These are phyloP conservation scores for Morpho helenor DNA, from an alignment of 2,888 invertebrate genomes.

Conservation along the genomic window DNA sequence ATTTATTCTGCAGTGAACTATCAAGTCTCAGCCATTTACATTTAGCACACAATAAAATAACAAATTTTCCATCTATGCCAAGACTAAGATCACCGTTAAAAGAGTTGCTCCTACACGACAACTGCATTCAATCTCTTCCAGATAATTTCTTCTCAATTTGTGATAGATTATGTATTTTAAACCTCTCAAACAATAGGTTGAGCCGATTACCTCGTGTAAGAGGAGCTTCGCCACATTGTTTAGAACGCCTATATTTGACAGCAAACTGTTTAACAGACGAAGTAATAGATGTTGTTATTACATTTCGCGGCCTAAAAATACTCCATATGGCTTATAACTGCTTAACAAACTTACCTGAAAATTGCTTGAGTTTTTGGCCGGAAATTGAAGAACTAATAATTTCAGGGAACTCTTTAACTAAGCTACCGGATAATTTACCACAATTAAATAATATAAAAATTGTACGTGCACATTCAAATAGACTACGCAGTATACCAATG, in stretches of 20 bases:
- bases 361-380: conserved; percentile 86
- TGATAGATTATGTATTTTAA: conserved; percentile 82
- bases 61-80: conserved; percentile 85
- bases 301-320: conserved; percentile 82
- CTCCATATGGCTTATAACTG: conserved; percentile 90
- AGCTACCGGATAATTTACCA: conserved; percentile 87
- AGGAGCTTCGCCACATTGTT: conserved; percentile 78
- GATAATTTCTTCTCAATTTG: conserved; percentile 86
- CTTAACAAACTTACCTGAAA: conserved; percentile 85
- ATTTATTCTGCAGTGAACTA: conserved; percentile 86
- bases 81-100: conserved; percentile 81
- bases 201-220: conserved; percentile 83
- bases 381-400: conserved; percentile 90
- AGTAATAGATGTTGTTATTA: conserved; percentile 82
- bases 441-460: conserved; percentile 85
- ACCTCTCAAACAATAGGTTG: conserved; percentile 88
- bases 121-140: conserved; percentile 86
- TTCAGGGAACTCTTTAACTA: conserved; percentile 88
- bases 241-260: conserved; percentile 85
- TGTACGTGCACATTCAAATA: conserved; percentile 90
- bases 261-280: conserved; percentile 88
- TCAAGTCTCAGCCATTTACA: conserved; percentile 86
- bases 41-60: conserved; percentile 87
- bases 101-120: conserved; percentile 87
- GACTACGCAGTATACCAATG: conserved; percentile 85